Evolutionary conservation across 2,888 invertebrate species (phyloP).

Genomic region (Caenorhabditis doughertyi): DNA sequence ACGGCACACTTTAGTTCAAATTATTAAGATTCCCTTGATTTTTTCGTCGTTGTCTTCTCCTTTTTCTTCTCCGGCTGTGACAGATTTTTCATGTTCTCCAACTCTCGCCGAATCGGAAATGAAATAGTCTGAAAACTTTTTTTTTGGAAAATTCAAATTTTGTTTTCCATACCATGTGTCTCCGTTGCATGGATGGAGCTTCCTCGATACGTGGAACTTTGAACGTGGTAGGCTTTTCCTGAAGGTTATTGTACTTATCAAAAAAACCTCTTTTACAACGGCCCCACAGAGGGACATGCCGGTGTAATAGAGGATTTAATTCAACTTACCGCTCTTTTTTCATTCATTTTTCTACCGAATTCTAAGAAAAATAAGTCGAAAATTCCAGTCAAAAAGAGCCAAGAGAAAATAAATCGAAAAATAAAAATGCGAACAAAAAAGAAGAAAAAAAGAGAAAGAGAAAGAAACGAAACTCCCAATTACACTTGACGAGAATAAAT

Average conservation of each 20-base stretch:
- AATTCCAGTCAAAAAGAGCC: background rate
- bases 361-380: background rate
- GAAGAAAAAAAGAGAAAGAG: background rate
- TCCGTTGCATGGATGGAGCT: background rate
- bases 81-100: background rate
- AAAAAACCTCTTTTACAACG: no score
- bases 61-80: background rate
- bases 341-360: no score
- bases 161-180: background rate
- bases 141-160: background rate
- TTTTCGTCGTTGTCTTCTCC: background rate
- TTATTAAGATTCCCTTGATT: no score
- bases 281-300: no score
- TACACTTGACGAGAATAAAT: slow-evolving; percentile 32
- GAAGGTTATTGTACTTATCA: no score
- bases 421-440: background rate
- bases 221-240: slow-evolving; percentile 7
- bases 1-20: no score
- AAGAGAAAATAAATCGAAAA: no score
- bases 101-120: background rate
- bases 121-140: background rate
- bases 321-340: background rate
- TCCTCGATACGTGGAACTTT: slow-evolving; percentile 6
- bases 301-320: background rate
- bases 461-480: slow-evolving; percentile 17